Percentiles rank a stretch among this genome's conserved stretches.
Conservation (phyloP, 2,888 invertebrate species). For the Diarsia mendica region DNA sequence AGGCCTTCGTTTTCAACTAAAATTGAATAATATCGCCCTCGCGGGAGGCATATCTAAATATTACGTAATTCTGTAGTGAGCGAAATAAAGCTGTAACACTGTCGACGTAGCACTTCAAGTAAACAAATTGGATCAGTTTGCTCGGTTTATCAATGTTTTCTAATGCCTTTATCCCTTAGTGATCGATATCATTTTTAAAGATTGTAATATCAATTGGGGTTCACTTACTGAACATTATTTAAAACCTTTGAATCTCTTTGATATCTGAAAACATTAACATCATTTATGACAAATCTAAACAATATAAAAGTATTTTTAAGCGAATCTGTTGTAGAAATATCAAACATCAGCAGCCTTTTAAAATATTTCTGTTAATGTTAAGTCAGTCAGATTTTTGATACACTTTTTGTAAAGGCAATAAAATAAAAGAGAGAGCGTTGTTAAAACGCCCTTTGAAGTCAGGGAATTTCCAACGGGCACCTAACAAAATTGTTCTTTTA, state of each 20-base stretch:
- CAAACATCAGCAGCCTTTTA: constrained; percentile 41
- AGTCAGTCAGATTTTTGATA: constrained; percentile 73
- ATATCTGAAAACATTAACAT: constrained; percentile 13
- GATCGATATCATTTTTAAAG: constrained; percentile 34
- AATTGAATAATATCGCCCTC: constrained; percentile 55
- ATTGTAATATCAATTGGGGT: constrained; percentile 10
- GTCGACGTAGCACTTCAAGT: constrained; percentile 72
- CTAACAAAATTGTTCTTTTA: constrained; percentile 89
- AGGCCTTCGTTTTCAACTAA: constrained; percentile 52
- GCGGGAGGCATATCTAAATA: constrained; percentile 60
- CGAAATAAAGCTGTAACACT: constrained; percentile 73
- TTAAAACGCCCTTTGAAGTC: constrained; percentile 88
- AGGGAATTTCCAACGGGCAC: constrained; percentile 85
- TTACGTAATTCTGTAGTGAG: constrained; percentile 68
- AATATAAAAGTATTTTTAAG: constrained; percentile 12
- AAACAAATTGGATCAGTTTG: constrained; percentile 78
- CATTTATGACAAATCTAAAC: constrained; percentile 13
- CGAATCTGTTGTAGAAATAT: constrained; percentile 27
- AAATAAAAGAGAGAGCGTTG: constrained; percentile 83
- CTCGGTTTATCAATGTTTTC: constrained; percentile 71
- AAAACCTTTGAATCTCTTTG: constrained; percentile 10
- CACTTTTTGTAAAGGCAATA: constrained; percentile 82
- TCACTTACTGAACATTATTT: constrained; percentile 13
- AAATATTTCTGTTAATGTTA: constrained; percentile 64
- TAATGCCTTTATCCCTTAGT: constrained; percentile 60